phyloP scores from a whole-genome alignment of 2,888 invertebrate species.

The Nemurella pictetii region DNA sequence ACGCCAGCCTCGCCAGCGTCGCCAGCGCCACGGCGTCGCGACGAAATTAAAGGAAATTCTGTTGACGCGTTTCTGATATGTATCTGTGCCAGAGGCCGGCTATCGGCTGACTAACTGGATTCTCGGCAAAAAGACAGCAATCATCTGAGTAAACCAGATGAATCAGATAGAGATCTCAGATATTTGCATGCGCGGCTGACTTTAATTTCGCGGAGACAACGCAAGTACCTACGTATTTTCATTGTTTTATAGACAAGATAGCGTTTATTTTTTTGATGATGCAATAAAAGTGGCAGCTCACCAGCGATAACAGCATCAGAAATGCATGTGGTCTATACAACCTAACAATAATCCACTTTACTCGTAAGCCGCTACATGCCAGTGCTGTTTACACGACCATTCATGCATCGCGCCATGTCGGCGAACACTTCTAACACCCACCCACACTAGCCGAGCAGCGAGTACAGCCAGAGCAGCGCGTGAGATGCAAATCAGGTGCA shows the following conservation, averaged over 20 bases:
- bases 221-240: background rate
- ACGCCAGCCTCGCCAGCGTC: background rate
- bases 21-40: background rate
- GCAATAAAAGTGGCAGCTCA: background rate
- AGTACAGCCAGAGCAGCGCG: no score
- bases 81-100: conserved; percentile 33
- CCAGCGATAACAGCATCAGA: background rate
- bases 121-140: background rate
- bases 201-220: background rate
- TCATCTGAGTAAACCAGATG: background rate
- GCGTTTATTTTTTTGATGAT: background rate
- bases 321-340: background rate
- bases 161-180: background rate
- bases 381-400: background rate
- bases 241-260: background rate
- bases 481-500: background rate
- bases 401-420: background rate
- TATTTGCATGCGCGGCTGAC: background rate
- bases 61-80: background rate
- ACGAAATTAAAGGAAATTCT: background rate
- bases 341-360: background rate
- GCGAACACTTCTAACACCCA: background rate
- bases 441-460: no score
- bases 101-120: background rate
- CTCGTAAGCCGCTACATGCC: background rate